These are phyloP conservation scores for Castor canadensis DNA, from an alignment of 2,113 vertebrate genomes.

Conservation along the genomic window DNA sequence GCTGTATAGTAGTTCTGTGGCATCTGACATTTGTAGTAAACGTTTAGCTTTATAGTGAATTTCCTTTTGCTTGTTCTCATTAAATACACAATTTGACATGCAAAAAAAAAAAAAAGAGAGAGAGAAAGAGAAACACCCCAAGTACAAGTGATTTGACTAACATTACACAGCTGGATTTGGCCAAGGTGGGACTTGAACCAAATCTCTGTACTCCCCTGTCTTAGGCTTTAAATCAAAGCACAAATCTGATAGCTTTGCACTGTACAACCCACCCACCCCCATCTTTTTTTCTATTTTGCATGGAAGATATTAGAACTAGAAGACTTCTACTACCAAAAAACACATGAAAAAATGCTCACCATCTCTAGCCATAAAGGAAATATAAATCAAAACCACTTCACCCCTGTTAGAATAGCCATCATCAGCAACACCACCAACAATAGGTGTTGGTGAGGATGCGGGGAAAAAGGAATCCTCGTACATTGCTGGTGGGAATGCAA, in stretches of 20 bases:
- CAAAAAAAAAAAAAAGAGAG: too few species aligned
- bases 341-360: too few species aligned
- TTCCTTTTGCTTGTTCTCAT: slow-evolving; percentile 19
- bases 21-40: slow-evolving; percentile 18
- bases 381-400: too few species aligned
- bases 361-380: too few species aligned
- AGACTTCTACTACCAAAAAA: too few species aligned
- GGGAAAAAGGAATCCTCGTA: too few species aligned
- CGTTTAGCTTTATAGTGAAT: neutral
- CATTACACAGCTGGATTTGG: neutral
- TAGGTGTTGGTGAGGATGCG: too few species aligned
- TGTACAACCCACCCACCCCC: too few species aligned
- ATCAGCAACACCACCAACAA: too few species aligned
- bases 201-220: neutral
- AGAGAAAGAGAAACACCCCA: too few species aligned
- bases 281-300: neutral
- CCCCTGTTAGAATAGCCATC: too few species aligned
- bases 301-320: neutral
- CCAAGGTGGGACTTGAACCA: neutral
- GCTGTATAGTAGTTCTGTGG: neutral
- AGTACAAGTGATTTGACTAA: slow-evolving; percentile 1
- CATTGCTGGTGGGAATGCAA: too few species aligned
- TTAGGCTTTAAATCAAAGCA: slow-evolving; percentile 2
- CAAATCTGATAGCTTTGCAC: neutral
- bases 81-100: neutral